Evolutionary conservation across 2,113 vertebrate genomes (phyloP).

Genomic region (Scartelaos histophorus): DNA sequence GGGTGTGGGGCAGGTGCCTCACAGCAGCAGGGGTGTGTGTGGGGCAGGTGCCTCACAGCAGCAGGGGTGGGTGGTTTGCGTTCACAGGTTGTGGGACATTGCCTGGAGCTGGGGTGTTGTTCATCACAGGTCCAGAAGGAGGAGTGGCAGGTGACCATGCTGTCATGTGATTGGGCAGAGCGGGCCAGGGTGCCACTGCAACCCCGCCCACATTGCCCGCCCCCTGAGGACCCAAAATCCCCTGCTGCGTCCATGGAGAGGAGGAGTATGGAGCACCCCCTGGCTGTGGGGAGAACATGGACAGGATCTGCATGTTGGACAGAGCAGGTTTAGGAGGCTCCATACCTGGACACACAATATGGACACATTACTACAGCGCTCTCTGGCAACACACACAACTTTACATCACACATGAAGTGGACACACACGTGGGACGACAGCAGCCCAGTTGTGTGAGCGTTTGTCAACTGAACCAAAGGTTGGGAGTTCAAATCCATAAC

Average conservation of each 20-base stretch:
- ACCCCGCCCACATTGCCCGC: neutral
- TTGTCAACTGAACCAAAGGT: too few relatives aligned
- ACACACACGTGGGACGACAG: too few relatives aligned
- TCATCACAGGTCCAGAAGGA: conserved; percentile 2
- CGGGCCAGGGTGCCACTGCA: neutral
- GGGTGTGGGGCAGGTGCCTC: too few relatives aligned
- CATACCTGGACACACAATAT: neutral
- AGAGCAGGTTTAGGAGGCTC: conserved; percentile 40
- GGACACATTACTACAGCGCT: neutral
- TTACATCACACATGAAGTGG: too few relatives aligned
- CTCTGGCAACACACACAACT: too few relatives aligned
- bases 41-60: too few relatives aligned
- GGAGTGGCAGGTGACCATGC: conserved; percentile 15
- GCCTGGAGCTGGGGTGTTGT: neutral
- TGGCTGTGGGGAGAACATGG: conserved; percentile 55
- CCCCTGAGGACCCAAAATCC: conserved; percentile 35
- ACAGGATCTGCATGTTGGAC: conserved; percentile 51
- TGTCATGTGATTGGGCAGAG: neutral
- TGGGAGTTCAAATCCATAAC: too few relatives aligned
- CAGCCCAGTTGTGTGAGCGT: too few relatives aligned
- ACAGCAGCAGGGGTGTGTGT: neutral
- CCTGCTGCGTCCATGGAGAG: conserved; percentile 47
- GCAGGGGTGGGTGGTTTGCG: neutral
- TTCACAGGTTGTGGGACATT: neutral
- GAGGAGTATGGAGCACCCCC: conserved; percentile 42